Percentiles rank a stretch among this genome's conserved stretches.
phyloP scores from a whole-genome alignment of 2,113 vertebrate species.

The Aldabrachelys gigantea region DNA sequence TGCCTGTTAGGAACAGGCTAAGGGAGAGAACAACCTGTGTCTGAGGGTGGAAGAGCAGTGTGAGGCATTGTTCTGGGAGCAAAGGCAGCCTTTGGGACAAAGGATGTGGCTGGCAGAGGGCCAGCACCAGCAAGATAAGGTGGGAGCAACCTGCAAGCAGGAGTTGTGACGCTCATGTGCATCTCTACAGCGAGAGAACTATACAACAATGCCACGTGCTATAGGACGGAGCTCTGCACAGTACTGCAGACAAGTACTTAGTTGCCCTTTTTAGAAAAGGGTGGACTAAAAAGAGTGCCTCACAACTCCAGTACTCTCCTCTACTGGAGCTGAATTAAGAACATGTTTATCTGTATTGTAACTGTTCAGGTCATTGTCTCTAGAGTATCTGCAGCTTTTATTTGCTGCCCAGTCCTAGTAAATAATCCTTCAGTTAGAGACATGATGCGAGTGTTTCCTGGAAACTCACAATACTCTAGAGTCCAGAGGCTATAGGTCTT shows the following conservation, averaged over 20 bases:
- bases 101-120: not conserved
- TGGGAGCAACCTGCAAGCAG: not conserved
- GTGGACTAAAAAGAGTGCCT: not conserved
- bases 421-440: not conserved
- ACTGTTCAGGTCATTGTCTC: not conserved
- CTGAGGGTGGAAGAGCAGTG: too few species aligned
- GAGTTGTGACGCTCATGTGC: not conserved
- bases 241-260: not conserved
- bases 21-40: too few species aligned
- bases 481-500: not conserved
- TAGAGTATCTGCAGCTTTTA: not conserved
- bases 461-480: not conserved
- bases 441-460: not conserved
- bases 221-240: not conserved
- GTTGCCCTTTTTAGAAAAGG: not conserved
- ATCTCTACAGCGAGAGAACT: accelerated
- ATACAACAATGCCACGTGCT: not conserved
- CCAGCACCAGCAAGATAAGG: too few species aligned
- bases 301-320: not conserved
- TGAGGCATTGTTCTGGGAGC: not conserved
- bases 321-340: not conserved
- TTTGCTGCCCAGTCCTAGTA: not conserved
- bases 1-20: too few species aligned
- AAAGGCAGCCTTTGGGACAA: not conserved
- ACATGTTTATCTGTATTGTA: not conserved